Evolutionary conservation across 2,888 invertebrate genomes (phyloP), one percentile per base, ranked within the genome.

Genomic region (Cataglyphis cursor): DNA sequence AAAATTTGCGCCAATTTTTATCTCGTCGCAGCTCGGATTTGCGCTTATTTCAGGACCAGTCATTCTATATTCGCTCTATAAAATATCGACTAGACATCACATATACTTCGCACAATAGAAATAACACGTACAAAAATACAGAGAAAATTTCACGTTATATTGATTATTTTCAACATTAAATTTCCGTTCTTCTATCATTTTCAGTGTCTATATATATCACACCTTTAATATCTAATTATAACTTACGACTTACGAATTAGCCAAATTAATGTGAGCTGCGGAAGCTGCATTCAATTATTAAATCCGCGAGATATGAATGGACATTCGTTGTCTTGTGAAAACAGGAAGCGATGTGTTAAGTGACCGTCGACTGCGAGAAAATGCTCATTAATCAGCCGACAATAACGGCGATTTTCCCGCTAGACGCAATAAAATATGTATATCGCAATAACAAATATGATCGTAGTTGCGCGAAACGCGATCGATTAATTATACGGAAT

Each of bases 371-470:
- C 59, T 21, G 57, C 41, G 59, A 21, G 74, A 54, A 54, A 74
- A 48, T 28, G 31, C 74, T 64, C 64, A 24, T 75, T 75, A 75
- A 75, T 75, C 74, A 48, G 48, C 6, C 44, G 9, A 21, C 35
- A 64, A 75, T 64, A 75, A 64, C 64, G 21, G 48, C 48, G 64
- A 15, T 64, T 28, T 48, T 48, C 44, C 31, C 48, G 10, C 5
- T 31, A 21, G 48, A 3, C 8, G 38, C 38, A 12, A 44, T 28
- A 44, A 51, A 75, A 65, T 75, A 62, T 35, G 44, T 44, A 51
- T n/a, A 51, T 18, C 21, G 31, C 62, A 28, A 31, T 31, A 31
- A 31, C 28, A 21, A 48, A 61, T 61, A 41, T 2, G 18, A 51
- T 15, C 18, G 66, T 8, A 24, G 24, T n/a, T 24, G 18, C 24